These are phyloP conservation scores for Scaptomyza tumidula DNA, from an alignment of 2,888 invertebrate genomes.

Conservation along the genomic window DNA sequence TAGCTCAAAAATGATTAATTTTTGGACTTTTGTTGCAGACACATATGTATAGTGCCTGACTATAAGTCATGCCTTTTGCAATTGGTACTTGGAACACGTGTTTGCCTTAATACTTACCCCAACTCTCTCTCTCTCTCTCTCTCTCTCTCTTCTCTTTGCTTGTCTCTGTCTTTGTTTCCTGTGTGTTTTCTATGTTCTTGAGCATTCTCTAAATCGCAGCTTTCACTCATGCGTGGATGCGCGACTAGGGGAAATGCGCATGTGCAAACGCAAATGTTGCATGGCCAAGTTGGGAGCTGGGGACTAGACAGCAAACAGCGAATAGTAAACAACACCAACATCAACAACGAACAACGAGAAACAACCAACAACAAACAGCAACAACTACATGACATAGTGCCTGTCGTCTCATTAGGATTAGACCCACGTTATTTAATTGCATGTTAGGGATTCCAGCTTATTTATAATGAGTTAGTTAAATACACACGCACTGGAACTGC, in stretches of 20 bases:
- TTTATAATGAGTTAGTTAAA: conserved; percentile 80
- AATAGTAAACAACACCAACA: conserved; percentile 39
- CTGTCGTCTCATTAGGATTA: conserved; percentile 80
- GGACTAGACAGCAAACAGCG: conserved; percentile 32
- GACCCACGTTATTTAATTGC: conserved; percentile 81
- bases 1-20: conserved; percentile 72
- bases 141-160: not conserved
- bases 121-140: conserved; percentile 10
- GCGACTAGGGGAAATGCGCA: conserved; percentile 59
- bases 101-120: conserved; percentile 39
- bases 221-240: conserved; percentile 75
- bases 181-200: conserved; percentile 15
- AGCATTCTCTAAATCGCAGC: conserved; percentile 71
- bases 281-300: conserved; percentile 65
- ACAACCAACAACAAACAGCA: conserved; percentile 26
- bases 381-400: conserved; percentile 75
- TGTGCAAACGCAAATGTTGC: conserved; percentile 78
- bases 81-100: conserved; percentile 73
- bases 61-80: conserved; percentile 64
- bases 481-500: conserved; percentile 62
- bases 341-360: conserved; percentile 25
- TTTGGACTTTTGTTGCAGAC: conserved; percentile 58
- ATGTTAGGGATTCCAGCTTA: conserved; percentile 80
- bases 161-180: conserved; percentile 4
- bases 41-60: conserved; percentile 34